Evolutionary conservation across 2,113 vertebrate species (phyloP).

Genomic region (Catagonus wagneri): DNA sequence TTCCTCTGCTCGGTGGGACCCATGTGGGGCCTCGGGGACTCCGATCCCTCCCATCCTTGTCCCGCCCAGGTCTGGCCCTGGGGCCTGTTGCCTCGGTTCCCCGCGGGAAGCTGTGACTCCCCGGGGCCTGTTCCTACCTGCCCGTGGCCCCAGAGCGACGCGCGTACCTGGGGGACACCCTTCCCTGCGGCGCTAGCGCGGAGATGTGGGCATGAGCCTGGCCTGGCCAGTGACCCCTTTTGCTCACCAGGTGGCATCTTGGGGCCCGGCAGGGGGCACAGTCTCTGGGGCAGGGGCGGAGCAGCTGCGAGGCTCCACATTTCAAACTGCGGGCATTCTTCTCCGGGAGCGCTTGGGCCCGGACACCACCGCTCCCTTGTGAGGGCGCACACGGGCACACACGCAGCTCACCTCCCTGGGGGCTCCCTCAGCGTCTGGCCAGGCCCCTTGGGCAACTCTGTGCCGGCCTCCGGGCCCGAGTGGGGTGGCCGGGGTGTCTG

Average conservation of each 20-base stretch:
- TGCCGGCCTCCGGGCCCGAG: not conserved
- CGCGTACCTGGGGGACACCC: not conserved
- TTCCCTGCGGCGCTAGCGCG: not conserved
- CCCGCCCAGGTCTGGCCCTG: not conserved
- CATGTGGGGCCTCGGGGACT: rapidly evolving
- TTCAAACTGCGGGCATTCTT: not conserved
- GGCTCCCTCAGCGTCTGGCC: not conserved
- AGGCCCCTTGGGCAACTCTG: not conserved
- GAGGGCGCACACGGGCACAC: rapidly evolving
- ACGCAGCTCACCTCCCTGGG: slow-evolving; percentile 34
- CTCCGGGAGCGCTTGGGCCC: not conserved
- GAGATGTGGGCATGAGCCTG: not conserved
- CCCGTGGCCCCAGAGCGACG: not conserved
- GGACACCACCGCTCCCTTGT: not conserved
- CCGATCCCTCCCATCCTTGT: rapidly evolving
- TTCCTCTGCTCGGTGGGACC: rapidly evolving
- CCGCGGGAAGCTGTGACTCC: not conserved
- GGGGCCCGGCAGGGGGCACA: not conserved
- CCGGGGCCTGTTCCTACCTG: not conserved
- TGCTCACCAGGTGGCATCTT: not conserved
- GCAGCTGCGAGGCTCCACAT: not conserved
- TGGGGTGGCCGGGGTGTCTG: not conserved
- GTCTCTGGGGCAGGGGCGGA: rapidly evolving
- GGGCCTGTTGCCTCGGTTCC: not conserved
- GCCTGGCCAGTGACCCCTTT: not conserved